Percentiles rank a stretch among this genome's conserved stretches.
Conservation (phyloP, 2,113 vertebrate species). For the Tonatia bakeri region DNA sequence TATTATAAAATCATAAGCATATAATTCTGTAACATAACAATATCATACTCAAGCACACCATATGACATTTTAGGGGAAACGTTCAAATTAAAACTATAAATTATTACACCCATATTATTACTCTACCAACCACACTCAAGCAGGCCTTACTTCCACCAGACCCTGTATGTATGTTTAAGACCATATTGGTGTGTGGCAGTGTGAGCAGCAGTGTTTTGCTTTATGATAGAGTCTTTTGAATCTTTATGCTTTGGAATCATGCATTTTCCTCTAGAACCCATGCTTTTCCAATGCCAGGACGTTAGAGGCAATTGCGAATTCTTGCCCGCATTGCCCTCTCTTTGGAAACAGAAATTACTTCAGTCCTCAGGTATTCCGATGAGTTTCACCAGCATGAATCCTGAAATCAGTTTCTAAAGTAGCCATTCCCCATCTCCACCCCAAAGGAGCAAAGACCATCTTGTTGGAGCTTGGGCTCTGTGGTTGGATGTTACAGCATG, state of each 20-base stretch:
- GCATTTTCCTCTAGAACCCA: background rate
- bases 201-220: background rate
- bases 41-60: too few species aligned
- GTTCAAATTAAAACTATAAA: too few species aligned
- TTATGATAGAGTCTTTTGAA: background rate
- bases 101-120: too few species aligned
- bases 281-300: background rate
- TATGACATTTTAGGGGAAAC: too few species aligned
- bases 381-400: background rate
- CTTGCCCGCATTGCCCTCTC: accelerated
- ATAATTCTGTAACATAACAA: too few species aligned
- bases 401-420: background rate
- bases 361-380: background rate
- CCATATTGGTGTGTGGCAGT: background rate
- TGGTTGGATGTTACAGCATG: accelerated
- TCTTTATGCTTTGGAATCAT: background rate
- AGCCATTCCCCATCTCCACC: accelerated
- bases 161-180: background rate
- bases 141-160: too few species aligned
- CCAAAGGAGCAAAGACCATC: accelerated
- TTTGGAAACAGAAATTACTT: background rate
- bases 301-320: background rate
- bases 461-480: background rate
- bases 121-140: too few species aligned
- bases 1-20: too few species aligned